These are phyloP conservation scores for Hippoglossus hippoglossus DNA, from an alignment of 2,797 vertebrate genomes.

Conservation along the genomic window DNA sequence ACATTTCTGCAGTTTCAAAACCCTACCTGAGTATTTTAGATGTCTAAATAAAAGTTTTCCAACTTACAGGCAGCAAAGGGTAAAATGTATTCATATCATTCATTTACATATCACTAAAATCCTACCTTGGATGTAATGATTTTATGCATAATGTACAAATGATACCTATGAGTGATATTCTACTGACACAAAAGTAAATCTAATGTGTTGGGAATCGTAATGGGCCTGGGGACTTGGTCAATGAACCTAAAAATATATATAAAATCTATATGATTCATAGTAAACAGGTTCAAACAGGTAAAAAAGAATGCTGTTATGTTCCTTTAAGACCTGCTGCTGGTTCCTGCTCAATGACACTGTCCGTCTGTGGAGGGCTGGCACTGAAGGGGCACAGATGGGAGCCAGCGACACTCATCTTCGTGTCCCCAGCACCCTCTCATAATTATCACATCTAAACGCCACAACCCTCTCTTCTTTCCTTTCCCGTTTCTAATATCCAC, in stretches of 20 bases:
- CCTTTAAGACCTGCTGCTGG: slow-evolving; percentile 43
- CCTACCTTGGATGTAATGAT: no score
- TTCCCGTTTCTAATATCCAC: slow-evolving; percentile 56
- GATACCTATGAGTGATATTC: no score
- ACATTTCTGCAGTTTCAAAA: no score
- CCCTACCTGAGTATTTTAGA: no score
- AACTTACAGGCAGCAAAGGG: no score
- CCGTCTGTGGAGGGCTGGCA: slow-evolving; percentile 61
- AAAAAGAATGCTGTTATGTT: neutral
- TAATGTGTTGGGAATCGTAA: no score
- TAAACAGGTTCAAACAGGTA: slow-evolving; percentile 6
- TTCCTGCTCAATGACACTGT: slow-evolving; percentile 43
- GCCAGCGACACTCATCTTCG: slow-evolving; percentile 69
- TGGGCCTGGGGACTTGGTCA: neutral
- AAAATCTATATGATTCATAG: neutral
- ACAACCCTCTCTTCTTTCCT: slow-evolving; percentile 49
- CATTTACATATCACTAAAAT: no score
- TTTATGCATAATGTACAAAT: no score
- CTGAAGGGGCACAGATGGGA: slow-evolving; percentile 73
- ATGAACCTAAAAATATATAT: neutral
- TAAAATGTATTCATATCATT: no score
- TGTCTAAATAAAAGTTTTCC: no score
- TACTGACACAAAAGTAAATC: no score
- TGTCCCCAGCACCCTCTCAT: slow-evolving; percentile 64
- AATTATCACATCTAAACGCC: slow-evolving; percentile 72